These are phyloP conservation scores for Brachionus plicatilis DNA, from an alignment of 1,140 invertebrate species.

Conservation along the genomic window DNA sequence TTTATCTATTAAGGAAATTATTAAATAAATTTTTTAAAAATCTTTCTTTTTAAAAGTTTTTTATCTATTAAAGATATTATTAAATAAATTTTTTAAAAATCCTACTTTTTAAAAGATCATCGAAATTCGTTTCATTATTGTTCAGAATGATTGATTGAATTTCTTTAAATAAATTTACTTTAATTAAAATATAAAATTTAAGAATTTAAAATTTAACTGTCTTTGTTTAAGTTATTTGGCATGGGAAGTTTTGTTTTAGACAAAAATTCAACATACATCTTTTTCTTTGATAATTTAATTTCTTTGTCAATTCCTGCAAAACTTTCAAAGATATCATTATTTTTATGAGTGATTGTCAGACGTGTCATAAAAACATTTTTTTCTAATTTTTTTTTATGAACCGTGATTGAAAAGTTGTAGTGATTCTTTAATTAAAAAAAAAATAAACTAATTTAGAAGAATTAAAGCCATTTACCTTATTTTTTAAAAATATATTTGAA, in stretches of 20 bases:
- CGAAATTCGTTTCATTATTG: background rate
- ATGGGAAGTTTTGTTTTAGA: background rate
- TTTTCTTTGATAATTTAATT: background rate
- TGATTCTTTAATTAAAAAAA: background rate
- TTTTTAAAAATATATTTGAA: background rate
- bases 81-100: background rate
- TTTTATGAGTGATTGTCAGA: background rate
- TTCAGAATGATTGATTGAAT: background rate
- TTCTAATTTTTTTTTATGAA: background rate
- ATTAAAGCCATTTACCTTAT: background rate
- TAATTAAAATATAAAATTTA: background rate
- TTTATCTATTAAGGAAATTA: background rate
- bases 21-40: background rate
- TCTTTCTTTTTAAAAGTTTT: background rate
- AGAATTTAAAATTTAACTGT: background rate
- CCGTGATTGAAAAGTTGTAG: background rate
- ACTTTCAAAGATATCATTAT: background rate
- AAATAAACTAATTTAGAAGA: slow-evolving; percentile 1
- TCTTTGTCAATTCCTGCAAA: background rate
- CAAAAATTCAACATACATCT: background rate
- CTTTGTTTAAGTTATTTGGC: background rate
- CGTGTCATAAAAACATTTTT: background rate
- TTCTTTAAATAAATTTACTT: background rate
- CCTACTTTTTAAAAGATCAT: background rate
- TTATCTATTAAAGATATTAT: background rate